Evolutionary conservation across 2,113 vertebrate species (phyloP).

Genomic region (rat (Rattus norvegicus)): GRCr8 NC_086031.1:6103501-6104000

Average conservation of each 20-base stretch:
- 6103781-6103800: constrained; percentile 63
- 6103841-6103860: not conserved
- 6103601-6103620: not conserved
- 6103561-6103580: not conserved
- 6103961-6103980: not conserved
- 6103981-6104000: not conserved
- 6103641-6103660: not conserved
- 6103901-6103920: not conserved
- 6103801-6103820: constrained; percentile 31
- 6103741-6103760: constrained; percentile 65
- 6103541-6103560: not conserved
- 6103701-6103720: constrained; percentile 49
- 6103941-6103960: accelerated
- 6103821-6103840: constrained; percentile 49
- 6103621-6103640: constrained; percentile 46
- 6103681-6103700: constrained; percentile 5
- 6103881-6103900: no score
- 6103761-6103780: constrained; percentile 66
- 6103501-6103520: not conserved
- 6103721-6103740: constrained; percentile 70
- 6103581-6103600: not conserved
- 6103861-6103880: not conserved
- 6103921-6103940: not conserved
- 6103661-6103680: constrained; percentile 47
- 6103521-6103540: not conserved